Base-by-base conservation (phyloP, 2,113 vertebrate genomes). In the Lycocorax pyrrhopterus region DNA sequence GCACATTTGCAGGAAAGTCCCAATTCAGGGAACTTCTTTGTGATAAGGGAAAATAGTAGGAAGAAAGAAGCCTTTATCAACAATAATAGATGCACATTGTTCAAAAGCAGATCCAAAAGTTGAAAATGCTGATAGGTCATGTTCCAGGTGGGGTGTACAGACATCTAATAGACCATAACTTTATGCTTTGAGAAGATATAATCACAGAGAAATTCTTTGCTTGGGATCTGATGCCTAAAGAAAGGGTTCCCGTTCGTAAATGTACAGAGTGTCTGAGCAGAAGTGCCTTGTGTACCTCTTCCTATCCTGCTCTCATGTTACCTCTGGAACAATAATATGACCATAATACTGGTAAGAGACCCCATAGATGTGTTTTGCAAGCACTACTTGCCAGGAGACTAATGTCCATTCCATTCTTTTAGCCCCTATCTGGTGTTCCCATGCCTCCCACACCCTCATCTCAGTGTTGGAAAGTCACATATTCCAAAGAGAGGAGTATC, bases 91-190 rank as follows among this genome's bases (percentile, higher is more conserved):
- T 43, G 14, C n/a, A 85, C 39, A 58, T 32, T 53, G 33, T 30
- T 71, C 67, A 90, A 90, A 89, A 95, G 67, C 23, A 76, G 35
- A 95, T 51, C 21, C 49, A 93, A 94, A 91, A 69, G 7, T n/a
- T 82, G 37, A 73, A 82, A 55, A 46, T 51, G 12, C 29, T 91
- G 18, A 84, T 55, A 85, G 30, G 21, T 55, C 13, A 56, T 87
- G 69, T 94, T 80, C 71, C 75, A 89, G 29, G 53, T 26, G 59
- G n/a, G 14, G 11, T 71, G 4, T 62, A 87, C 12, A 73, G 39
- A 23, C 51, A 93, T 90, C 72, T 76, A 79, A 71, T 3, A 79
- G 60, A 78, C 25, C 27, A 46, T 9, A 87, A 58, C 58, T 81
- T 87, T 62, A 93, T 55, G 60, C 30, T 89, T 92, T 75, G 26